Percentiles rank a stretch among this genome's conserved stretches.
These are phyloP conservation scores for Zaprionus obscuricornis DNA, from an alignment of 2,888 invertebrate species.

Conservation along the genomic window DNA sequence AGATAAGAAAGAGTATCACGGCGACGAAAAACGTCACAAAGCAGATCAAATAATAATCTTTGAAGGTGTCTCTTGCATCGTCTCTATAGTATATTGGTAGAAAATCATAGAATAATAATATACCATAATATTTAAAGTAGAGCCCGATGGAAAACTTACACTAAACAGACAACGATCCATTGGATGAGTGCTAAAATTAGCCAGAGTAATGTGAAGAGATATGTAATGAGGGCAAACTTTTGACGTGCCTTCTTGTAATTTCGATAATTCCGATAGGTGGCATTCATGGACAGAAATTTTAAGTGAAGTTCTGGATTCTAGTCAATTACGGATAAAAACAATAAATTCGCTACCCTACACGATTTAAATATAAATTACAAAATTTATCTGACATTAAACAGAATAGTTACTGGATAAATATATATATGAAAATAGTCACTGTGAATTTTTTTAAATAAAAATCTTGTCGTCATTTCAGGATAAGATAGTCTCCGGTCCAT, in stretches of 20 bases:
- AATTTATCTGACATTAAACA: too few relatives aligned
- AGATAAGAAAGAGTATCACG: constrained; percentile 26
- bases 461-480: too few relatives aligned
- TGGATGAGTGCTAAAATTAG: constrained; percentile 40
- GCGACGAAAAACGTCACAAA: constrained; percentile 30
- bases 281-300: constrained; percentile 28
- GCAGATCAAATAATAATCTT: constrained; percentile 9
- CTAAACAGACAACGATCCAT: constrained; percentile 22
- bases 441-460: too few relatives aligned
- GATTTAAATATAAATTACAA: too few relatives aligned
- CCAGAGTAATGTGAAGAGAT: constrained; percentile 37
- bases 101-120: background rate
- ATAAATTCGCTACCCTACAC: too few relatives aligned
- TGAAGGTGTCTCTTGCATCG: background rate
- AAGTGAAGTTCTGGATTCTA: too few relatives aligned
- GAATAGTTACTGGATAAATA: too few relatives aligned
- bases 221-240: constrained; percentile 34
- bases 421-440: too few relatives aligned
- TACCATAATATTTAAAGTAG: accelerated
- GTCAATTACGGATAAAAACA: too few relatives aligned
- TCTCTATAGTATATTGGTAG: constrained; percentile 10
- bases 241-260: constrained; percentile 24
- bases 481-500: too few relatives aligned
- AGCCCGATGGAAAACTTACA: too few relatives aligned
- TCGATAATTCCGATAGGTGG: constrained; percentile 10